Evolutionary conservation across 2,888 invertebrate species (phyloP), one percentile per base, ranked within the genome.

Genomic region (Aelia acuminata): DNA sequence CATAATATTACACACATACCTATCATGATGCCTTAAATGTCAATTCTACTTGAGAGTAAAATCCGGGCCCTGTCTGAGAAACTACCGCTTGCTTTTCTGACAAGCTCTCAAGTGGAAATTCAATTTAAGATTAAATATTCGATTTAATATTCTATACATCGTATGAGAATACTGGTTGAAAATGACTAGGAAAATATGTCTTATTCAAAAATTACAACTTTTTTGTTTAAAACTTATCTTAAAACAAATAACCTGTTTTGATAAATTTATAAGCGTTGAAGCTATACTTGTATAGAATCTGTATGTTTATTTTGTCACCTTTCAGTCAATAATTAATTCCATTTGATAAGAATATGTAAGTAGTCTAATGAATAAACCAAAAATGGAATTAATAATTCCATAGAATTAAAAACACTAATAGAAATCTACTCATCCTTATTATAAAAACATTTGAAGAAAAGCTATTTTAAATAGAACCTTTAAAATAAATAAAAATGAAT

Each of bases 171-270:
- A 70, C 63, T 70, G 31, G 5, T 70, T 70, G 3, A 70, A 63
- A 70, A 70, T 70, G 63, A 70, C 63, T 70, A 70, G 63, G 18
- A 18, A 70, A 70, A 70, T 70, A 70, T 70, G 3, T 57, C 63
- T 70, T 35, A 18, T 35, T 1, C 20, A 13, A 11, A 20, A 18
- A 31, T 31, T 70, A 70, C 63, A 35, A 70, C 18, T 20, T 26
- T 20, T 26, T 26, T 26, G 13, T 26, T 26, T 8, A 26, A 26
- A 26, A 57, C 26, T 3, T 26, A n/a, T 15, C 15, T 11, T 13
- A 57, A 10, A 57, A 26, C 11, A 4, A 49, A 49, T n/a, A 15
- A 49, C 49, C 5, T 49, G 18, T 49, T 18, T 49, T 49, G 4
- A 43, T 43, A 43, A 43, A 43, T 43, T 43, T 10, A 4, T 43